Percentiles rank a stretch among this genome's conserved stretches.
These are phyloP conservation scores for Maconellicoccus hirsutus DNA, from an alignment of 1,140 invertebrate species.

Conservation along the genomic window DNA sequence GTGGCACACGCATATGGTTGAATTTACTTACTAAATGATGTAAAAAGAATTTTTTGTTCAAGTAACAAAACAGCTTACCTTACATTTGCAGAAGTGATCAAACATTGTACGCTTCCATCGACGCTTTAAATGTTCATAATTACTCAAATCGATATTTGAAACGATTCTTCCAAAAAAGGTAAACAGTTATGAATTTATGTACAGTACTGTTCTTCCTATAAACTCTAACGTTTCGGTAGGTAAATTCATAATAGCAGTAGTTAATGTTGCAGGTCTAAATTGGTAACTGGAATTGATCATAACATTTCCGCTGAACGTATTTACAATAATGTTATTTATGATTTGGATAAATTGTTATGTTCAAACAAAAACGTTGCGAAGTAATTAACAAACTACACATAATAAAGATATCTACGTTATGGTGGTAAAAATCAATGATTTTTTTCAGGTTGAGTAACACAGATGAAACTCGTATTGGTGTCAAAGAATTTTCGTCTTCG, in stretches of 20 bases:
- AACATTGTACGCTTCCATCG: conserved; percentile 15
- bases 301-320: conserved; percentile 44
- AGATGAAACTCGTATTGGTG: conserved; percentile 48
- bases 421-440: neutral
- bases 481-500: conserved; percentile 35
- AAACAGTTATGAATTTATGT: too few relatives aligned
- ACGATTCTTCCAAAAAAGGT: conserved; percentile 19
- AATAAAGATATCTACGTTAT: too few relatives aligned
- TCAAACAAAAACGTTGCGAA: neutral
- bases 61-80: conserved; percentile 9
- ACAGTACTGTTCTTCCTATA: too few relatives aligned
- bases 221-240: too few relatives aligned
- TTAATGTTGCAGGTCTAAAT: conserved; percentile 40
- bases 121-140: conserved; percentile 14
- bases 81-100: conserved; percentile 21
- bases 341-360: conserved; percentile 47
- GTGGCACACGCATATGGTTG: too few relatives aligned
- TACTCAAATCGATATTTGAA: neutral
- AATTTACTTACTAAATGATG: too few relatives aligned
- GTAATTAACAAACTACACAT: conserved; percentile 10
- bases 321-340: conserved; percentile 57
- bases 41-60: neutral
- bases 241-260: too few relatives aligned
- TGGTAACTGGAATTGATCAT: conserved; percentile 47
- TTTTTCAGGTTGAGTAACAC: conserved; percentile 37